Evolutionary conservation across 2,113 vertebrate genomes (phyloP), one percentile per base, ranked within the genome.

Genomic region (Oenanthe melanoleuca): DNA sequence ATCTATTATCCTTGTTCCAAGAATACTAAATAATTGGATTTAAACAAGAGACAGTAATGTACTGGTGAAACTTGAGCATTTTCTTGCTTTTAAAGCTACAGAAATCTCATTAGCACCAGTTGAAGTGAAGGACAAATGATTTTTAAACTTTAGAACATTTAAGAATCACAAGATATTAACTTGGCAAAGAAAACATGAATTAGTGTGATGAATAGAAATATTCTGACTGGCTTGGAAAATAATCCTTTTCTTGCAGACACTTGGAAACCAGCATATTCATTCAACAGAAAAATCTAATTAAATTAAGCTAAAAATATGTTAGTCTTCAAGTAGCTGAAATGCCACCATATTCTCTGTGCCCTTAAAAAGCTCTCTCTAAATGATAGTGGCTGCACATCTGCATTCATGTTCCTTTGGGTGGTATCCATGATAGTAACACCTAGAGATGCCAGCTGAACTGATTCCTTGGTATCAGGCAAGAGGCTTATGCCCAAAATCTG

Each of bases 21-120:
- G 53, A 52, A 63, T 88, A 52, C n/a, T 55, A 86, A 93, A 90
- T 93, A 90, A 92, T 77, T 6, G 2, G 45, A 72, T 96, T 96
- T 85, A 94, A 96, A 93, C 79, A 95, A 93, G 23, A 71, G 67
- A 14, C 37, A 49, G 28, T 65, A 89, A 89, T 92, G 52, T 63
- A 65, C 13, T 60, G 25, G 63, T 92, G 67, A 95, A 91, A 49
- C 19, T 86, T 38, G 40, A 80, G 66, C 18, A 33, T 29, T 79
- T 95, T 74, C 55, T 88, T 55, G 12, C 60, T 55, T 86, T 90
- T 88, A 77, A 67, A 95, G 33, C 24, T 66, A 31, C 34, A 50
- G 60, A 61, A 92, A 60, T 74, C 34, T 90, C 38, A 85, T 77
- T 77, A 47, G 18, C 37, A 69, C 69, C 50, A 60, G 18, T 7